phyloP scores from a whole-genome alignment of 2,888 invertebrate species.

The Elysia crispata region DNA sequence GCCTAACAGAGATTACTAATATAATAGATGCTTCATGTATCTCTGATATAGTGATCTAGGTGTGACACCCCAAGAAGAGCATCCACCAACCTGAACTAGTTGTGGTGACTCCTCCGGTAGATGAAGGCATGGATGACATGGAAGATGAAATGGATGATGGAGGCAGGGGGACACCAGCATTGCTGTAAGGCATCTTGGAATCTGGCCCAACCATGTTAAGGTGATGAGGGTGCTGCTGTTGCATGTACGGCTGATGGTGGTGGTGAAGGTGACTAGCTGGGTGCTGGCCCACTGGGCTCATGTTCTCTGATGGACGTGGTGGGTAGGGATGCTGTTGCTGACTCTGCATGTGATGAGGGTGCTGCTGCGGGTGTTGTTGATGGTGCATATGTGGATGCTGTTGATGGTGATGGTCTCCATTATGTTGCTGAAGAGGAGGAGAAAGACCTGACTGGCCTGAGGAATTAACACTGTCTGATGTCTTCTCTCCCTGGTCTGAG shows the following conservation, averaged over 20 bases:
- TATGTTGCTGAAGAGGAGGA: slow-evolving; percentile 41
- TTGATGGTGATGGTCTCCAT: slow-evolving; percentile 29
- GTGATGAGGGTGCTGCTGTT: slow-evolving; percentile 39
- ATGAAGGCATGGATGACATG: slow-evolving; percentile 48
- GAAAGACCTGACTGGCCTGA: slow-evolving; percentile 41
- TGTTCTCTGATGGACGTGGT: slow-evolving; percentile 43
- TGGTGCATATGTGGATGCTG: too few species aligned
- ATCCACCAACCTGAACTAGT: not conserved
- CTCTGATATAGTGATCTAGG: too few species aligned
- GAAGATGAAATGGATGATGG: slow-evolving; percentile 39
- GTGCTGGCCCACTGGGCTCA: slow-evolving; percentile 37
- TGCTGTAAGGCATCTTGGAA: slow-evolving; percentile 49
- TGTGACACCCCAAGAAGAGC: too few species aligned
- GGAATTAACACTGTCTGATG: slow-evolving; percentile 46
- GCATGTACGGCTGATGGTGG: slow-evolving; percentile 26
- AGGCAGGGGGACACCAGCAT: slow-evolving; percentile 45
- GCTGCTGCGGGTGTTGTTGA: too few species aligned
- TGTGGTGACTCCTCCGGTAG: slow-evolving; percentile 43
- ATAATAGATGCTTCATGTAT: too few species aligned
- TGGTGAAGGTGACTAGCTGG: slow-evolving; percentile 27
- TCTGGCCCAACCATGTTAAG: slow-evolving; percentile 31
- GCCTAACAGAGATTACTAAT: too few species aligned
- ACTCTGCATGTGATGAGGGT: too few species aligned
- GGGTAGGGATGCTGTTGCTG: not conserved
- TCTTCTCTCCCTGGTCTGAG: slow-evolving; percentile 50